Evolutionary conservation across 2,113 vertebrate genomes (phyloP), one percentile per base, ranked within the genome.

Genomic region (Ivindomyrus marchei): DNA sequence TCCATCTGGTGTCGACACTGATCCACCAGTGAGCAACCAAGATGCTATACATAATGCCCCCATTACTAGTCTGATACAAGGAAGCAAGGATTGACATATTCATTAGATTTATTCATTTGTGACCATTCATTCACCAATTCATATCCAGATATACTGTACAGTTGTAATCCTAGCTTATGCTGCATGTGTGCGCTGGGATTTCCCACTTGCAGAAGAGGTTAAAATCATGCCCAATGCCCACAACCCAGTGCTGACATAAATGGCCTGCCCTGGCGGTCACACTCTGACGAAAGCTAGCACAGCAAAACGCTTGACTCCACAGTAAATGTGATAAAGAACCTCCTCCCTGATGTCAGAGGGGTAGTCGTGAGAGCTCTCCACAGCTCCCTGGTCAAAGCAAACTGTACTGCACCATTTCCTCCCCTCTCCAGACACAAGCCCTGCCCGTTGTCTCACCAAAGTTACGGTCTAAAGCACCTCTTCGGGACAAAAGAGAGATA

Each of bases 401-500:
- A 87, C 49, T 52, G 31, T 36, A 52, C 13, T 87, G n/a, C 49
- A 87, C 11, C 85, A 87, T 50, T 56, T 46, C 85, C 49, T 9
- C 27, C 50, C 85, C 24, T 27, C 13, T 36, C 86, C 42, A 86
- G 46, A 86, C 24, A 86, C 46, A 10, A 86, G 24, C 24, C n/a
- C 24, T 27, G 45, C n/a, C 87, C 24, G 39, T 36, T 56, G 87
- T 88, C 56, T 42, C 3, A 45, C 87, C 49, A 53, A 66, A 88
- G 87, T 66, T 66, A 88, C 53, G 87, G 31, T 66, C 87, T 62
- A n/a, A 62, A 66, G 50, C 47, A 87, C 24, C 85, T 13, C 85
- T 19, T 36, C 85, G 6, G 85, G 50, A 87, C 47, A 47, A 31
- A 52, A 56, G 50, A 53, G 50, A 27, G 85, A 49, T 10, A 36